phyloP scores from a whole-genome alignment of 2,797 vertebrate genomes.

The Odontamblyopus rebecca region DNA sequence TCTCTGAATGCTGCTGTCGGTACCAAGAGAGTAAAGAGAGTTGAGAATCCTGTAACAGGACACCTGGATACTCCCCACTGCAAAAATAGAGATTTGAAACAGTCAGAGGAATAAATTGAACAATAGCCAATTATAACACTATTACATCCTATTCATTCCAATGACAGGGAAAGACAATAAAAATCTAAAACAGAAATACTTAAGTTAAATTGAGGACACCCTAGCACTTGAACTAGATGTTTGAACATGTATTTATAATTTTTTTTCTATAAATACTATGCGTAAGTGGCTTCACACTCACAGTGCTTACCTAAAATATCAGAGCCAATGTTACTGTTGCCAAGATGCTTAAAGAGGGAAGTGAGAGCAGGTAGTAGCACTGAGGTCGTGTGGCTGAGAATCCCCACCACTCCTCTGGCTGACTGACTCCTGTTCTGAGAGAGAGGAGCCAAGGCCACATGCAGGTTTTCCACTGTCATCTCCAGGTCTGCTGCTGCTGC shows the following conservation, averaged over 20 bases:
- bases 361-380: constrained; percentile 90
- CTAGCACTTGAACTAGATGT: constrained; percentile 26
- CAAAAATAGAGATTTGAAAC: constrained; percentile 30
- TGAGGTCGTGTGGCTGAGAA: constrained; percentile 85
- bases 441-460: constrained; percentile 82
- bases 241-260: background rate
- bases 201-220: constrained; percentile 18
- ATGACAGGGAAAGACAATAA: constrained; percentile 38
- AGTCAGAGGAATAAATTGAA: background rate
- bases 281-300: background rate
- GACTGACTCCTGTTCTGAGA: constrained; percentile 81
- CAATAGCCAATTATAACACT: background rate
- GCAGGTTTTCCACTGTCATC: constrained; percentile 81
- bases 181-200: constrained; percentile 39
- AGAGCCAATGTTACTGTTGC: constrained; percentile 82
- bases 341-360: constrained; percentile 89
- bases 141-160: background rate
- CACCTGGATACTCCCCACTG: constrained; percentile 88
- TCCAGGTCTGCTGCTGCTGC: constrained; percentile 89
- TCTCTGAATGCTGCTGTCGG: constrained; percentile 85
- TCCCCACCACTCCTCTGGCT: constrained; percentile 81
- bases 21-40: constrained; percentile 89
- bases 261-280: background rate
- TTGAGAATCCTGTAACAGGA: constrained; percentile 91
- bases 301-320: constrained; percentile 83